Base-by-base conservation (phyloP, 2,113 vertebrate species). In the Xenotilapia caudafasciata region DNA sequence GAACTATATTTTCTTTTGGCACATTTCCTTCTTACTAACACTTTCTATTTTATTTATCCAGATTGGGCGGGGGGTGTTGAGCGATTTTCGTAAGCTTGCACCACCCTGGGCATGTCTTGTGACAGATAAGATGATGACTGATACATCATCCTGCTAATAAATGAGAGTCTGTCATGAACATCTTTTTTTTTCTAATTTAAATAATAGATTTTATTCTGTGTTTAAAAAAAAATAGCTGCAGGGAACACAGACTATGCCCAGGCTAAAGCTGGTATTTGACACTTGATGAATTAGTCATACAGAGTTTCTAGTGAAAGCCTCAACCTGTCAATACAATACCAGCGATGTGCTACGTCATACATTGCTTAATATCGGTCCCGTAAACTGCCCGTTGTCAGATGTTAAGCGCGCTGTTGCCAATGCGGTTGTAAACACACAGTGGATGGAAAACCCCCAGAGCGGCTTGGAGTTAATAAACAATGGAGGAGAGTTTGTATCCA, bases 231-330 rank as follows among this genome's bases (percentile, higher is more conserved):
- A 19, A 23, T 14, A 91, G 88, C 92, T 89, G 26, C 80, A 51
- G 89, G 93, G 60, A 21, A 79, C 45, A 26, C 73, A 56, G 65
- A 60, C 51, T 7, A 38, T 13, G 3, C 82, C 86, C 89, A 87
- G 70, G 45, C 60, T 33, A 47, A 58, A 49, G 83, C 65, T 49
- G 79, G 81, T 54, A 70, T 62, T 21, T 77, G 56, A 80, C 31
- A 14, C 73, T 86, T 73, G 15, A 58, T 80, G 70, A 80, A 68
- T 91, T 83, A 89, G 84, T 93, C 89, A 90, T 55, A 21, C 23
- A 51, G 14, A n/a, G 70, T 86, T 89, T 79, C 28, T 45, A 85
- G 86, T 87, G 28, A 88, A 87, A n/a, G 79, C 84, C 42, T 77
- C 80, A 80, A 87, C 86, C 80, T 89, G 86, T 80, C 79, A 62